Conservation (phyloP, 1,140 invertebrate genomes). For the Solen grandis region DNA sequence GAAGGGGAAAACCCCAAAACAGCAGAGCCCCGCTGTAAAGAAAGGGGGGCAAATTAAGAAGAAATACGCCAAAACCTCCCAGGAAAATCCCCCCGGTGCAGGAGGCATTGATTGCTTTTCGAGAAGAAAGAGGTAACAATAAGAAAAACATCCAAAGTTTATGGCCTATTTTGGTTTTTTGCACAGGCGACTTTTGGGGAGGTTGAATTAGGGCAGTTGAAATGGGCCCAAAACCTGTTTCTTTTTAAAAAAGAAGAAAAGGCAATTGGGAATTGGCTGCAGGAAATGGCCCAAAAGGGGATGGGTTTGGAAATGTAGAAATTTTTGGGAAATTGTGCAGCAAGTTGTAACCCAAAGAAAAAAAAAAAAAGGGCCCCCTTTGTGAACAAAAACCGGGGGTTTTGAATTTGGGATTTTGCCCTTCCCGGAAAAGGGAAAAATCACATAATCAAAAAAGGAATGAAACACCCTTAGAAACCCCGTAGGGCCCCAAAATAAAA, state of each 20-base stretch:
- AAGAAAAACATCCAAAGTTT: constrained; percentile 19
- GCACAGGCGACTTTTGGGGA: not conserved
- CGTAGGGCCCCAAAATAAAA: constrained; percentile 19
- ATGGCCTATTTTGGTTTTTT: constrained; percentile 11
- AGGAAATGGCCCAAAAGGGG: constrained; percentile 24
- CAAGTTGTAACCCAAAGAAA: constrained; percentile 4
- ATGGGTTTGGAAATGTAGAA: constrained; percentile 21
- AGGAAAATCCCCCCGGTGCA: not conserved
- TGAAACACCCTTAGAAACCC: constrained; percentile 28
- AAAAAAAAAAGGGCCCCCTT: constrained; percentile 1
- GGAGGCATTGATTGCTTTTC: not conserved
- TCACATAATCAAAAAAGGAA: not conserved
- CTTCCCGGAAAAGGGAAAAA: constrained; percentile 32
- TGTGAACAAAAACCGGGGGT: not conserved
- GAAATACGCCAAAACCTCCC: not conserved
- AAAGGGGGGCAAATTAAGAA: not conserved
- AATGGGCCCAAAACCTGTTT: constrained; percentile 16
- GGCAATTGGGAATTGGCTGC: constrained; percentile 8
- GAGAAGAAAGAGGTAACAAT: constrained; percentile 4
- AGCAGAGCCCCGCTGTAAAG: not conserved
- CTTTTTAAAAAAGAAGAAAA: constrained; percentile 18
- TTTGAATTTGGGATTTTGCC: not conserved
- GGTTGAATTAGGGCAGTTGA: constrained; percentile 6
- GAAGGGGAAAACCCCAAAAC: too few relatives aligned
- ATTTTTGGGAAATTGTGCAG: constrained; percentile 6